Percentiles rank a stretch among this genome's conserved stretches.
These are phyloP conservation scores for Ptycholaimellus sp. DNA, from an alignment of 2,888 invertebrate species.

Conservation along the genomic window DNA sequence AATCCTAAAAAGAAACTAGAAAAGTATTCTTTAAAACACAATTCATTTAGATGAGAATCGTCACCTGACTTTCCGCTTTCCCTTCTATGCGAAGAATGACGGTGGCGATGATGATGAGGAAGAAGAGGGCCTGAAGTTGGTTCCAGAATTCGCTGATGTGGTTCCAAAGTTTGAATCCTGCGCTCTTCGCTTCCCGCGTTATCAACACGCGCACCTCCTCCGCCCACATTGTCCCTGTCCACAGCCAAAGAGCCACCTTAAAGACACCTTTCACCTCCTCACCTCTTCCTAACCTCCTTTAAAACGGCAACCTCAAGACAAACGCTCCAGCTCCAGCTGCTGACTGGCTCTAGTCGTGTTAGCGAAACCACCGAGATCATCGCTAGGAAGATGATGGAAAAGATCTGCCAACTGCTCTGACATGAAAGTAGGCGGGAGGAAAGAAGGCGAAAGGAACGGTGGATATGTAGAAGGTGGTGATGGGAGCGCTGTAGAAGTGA, in stretches of 20 bases:
- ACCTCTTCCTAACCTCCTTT: no score
- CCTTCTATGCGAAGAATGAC: neutral
- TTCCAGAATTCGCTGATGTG: slow-evolving; percentile 26
- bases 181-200: slow-evolving; percentile 16
- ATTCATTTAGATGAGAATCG: no score
- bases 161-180: slow-evolving; percentile 17
- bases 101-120: slow-evolving; percentile 15
- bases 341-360: slow-evolving; percentile 17
- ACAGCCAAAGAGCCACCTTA: no score
- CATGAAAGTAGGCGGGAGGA: slow-evolving; percentile 11
- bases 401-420: slow-evolving; percentile 14
- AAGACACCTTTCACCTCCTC: no score
- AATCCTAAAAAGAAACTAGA: no score
- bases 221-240: no score
- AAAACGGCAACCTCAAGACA: no score
- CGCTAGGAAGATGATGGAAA: slow-evolving; percentile 22
- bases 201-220: no score
- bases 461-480: slow-evolving; percentile 24
- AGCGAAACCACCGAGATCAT: slow-evolving; percentile 25
- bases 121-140: slow-evolving; percentile 22
- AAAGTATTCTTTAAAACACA: no score
- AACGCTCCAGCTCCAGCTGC: no score
- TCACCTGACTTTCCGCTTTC: no score
- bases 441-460: no score
- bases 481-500: slow-evolving; percentile 26